Conservation (phyloP, 2,113 vertebrate genomes). For the Pelmatolapia mariae region DNA sequence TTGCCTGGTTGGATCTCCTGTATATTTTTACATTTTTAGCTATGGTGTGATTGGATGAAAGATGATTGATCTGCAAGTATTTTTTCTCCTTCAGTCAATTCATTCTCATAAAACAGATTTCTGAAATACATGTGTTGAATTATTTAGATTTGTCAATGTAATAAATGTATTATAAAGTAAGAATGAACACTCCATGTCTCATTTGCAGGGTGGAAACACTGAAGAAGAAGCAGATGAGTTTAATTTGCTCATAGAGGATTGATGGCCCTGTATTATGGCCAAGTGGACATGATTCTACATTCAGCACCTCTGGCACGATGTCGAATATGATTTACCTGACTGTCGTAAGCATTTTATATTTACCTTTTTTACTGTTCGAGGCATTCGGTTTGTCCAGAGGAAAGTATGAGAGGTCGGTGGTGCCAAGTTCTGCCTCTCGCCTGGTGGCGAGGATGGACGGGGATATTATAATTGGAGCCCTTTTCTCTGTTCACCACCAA, state of each 20-base stretch:
- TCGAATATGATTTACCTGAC: conserved; percentile 75
- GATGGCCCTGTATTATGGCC: conserved; percentile 21
- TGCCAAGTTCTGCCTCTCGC: conserved; percentile 79
- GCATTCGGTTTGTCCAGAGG: conserved; percentile 68
- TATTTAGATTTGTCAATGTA: background rate
- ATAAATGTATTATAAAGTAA: background rate
- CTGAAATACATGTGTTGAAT: background rate
- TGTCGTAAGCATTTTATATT: conserved; percentile 67
- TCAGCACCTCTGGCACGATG: conserved; percentile 44
- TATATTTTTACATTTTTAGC: background rate
- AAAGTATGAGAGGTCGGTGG: conserved; percentile 68
- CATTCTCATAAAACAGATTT: background rate
- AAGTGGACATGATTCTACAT: conserved; percentile 59
- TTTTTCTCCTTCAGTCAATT: background rate
- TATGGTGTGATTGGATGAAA: background rate
- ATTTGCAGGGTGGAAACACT: conserved; percentile 25
- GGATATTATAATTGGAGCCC: conserved; percentile 91
- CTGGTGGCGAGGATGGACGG: conserved; percentile 94
- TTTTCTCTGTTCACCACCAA: conserved; percentile 93
- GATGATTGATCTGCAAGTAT: background rate
- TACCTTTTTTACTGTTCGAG: conserved; percentile 76
- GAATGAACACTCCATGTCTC: background rate
- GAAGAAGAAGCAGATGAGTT: conserved; percentile 1
- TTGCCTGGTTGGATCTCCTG: background rate
- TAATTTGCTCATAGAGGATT: conserved; percentile 15